Conservation (phyloP, 2,888 invertebrate genomes). For the Orthosia gothica region DNA sequence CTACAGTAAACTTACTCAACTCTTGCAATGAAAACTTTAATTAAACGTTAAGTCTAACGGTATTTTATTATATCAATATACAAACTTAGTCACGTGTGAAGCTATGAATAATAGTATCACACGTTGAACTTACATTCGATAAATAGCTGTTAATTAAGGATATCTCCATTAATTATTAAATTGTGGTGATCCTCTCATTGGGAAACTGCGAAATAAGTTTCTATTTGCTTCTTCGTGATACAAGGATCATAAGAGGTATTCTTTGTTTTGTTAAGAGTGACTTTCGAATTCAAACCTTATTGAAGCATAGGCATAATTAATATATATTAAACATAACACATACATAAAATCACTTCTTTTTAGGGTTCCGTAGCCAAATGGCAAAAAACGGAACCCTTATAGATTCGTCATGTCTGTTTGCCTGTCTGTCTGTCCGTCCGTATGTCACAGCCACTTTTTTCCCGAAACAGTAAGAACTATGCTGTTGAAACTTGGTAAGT, state of each 20-base stretch:
- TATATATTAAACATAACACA: no score
- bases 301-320: no score
- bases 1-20: not conserved
- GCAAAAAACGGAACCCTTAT: no score
- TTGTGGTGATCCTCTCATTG: not conserved
- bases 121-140: not conserved
- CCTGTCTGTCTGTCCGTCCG: no score
- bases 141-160: constrained; percentile 15
- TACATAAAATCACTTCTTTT: no score
- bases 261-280: not conserved
- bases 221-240: no score
- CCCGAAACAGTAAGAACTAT: no score
- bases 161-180: not conserved
- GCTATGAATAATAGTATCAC: not conserved
- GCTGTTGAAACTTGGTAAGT: no score
- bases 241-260: not conserved
- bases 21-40: not conserved
- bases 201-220: not conserved
- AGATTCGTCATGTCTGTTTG: no score
- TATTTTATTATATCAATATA: not conserved
- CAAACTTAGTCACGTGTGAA: not conserved
- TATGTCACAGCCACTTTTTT: no score
- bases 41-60: not conserved
- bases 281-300: no score
- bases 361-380: no score